Base-by-base conservation (phyloP, 2,888 invertebrate genomes). In the Lomographa bimaculata region DNA sequence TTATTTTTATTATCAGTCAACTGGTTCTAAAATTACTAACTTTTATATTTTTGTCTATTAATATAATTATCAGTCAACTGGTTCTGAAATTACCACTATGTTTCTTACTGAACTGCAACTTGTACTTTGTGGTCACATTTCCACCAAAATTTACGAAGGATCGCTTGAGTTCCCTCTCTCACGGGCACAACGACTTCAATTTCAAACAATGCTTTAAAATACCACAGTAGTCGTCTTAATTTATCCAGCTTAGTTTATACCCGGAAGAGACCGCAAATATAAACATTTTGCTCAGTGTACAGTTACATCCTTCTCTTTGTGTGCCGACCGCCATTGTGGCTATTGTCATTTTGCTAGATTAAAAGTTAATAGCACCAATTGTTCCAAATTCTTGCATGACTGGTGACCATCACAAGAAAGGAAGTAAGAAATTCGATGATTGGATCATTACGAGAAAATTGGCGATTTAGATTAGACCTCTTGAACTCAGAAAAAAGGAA, bases 251-350 rank as follows among this genome's bases (percentile, higher is more conserved):
- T 4, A 14, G 21, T 11, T 43, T 48, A 14, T 11, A 9, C 32
- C 39, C 57, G 64, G 63, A 66, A 64, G 55, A 47, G 47, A 46
- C 47, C 46, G 18, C n/a, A 36, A 32, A 25, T 54, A 55, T 66
- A 68, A 71, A 75, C 69, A 76, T 67, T 70, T 63, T 48, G 38
- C 33, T 45, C 34, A 39, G 61, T 59, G 41, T 69, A 66, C 67
- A 52, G 67, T 73, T 72, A 69, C 65, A 69, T 63, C 65, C 65
- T 57, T 38, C 36, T 46, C 61, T 68, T 70, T 70, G 71, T 56
- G 63, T 53, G 62, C 53, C 55, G 50, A 57, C 44, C 46, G 51
- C 57, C 41, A 36, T 35, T 42, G 46, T 45, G 16, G 16, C 41
- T 43, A 46, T 53, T 54, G 43, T 54, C 49, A 40, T 45, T 42